Evolutionary conservation across 1,140 invertebrate species (phyloP).

Genomic region (Carcinoscorpius rotundicauda): DNA sequence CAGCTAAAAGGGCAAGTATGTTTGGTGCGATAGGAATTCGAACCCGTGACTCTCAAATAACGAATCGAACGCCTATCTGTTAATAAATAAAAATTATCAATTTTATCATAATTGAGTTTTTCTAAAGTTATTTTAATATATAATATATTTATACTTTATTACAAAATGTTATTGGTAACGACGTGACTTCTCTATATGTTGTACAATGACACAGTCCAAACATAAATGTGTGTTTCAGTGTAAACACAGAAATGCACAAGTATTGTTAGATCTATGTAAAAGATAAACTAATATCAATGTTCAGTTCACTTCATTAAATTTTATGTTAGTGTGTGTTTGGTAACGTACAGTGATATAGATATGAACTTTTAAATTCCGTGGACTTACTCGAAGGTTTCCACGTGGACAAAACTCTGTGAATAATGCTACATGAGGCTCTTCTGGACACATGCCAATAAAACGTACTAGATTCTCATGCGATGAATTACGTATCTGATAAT

Average conservation of each 20-base stretch:
- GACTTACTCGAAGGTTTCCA: conserved; percentile 66
- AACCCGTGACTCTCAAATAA: too few relatives aligned
- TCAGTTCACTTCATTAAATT: neutral
- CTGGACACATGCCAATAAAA: conserved; percentile 74
- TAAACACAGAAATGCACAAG: conserved; percentile 50
- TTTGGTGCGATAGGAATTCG: too few relatives aligned
- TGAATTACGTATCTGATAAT: conserved; percentile 55
- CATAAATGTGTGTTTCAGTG: conserved; percentile 24
- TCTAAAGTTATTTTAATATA: too few relatives aligned
- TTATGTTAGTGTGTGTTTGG: too few relatives aligned
- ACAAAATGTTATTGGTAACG: too few relatives aligned
- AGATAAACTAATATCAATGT: neutral
- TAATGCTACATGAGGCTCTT: conserved; percentile 50
- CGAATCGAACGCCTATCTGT: too few relatives aligned
- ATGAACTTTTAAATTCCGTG: neutral
- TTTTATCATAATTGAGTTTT: too few relatives aligned
- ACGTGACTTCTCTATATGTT: too few relatives aligned
- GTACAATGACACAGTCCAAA: too few relatives aligned
- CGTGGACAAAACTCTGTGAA: conserved; percentile 91
- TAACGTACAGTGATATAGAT: neutral
- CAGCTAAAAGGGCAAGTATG: too few relatives aligned
- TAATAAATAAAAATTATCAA: too few relatives aligned
- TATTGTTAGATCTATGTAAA: conserved; percentile 51
- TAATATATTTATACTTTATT: too few relatives aligned
- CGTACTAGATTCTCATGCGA: conserved; percentile 78